Percentiles rank a stretch among this genome's conserved stretches.
These are phyloP conservation scores for Heterotis niloticus DNA, from an alignment of 2,113 vertebrate genomes.

Conservation along the genomic window DNA sequence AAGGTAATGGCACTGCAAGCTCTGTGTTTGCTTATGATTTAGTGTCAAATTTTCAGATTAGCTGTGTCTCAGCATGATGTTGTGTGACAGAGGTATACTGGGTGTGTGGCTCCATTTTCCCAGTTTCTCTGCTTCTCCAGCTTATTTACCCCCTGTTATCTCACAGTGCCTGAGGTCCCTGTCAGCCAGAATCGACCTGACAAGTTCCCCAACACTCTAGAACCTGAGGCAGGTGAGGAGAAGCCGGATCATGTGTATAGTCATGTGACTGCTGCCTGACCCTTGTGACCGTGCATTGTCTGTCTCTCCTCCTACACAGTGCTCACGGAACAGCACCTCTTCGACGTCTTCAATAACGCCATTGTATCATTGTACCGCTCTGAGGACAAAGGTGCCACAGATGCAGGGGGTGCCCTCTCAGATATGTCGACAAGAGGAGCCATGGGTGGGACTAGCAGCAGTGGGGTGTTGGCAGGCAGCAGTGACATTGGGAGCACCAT, in stretches of 20 bases:
- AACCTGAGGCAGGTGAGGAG: constrained; percentile 68
- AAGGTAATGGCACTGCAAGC: constrained; percentile 44
- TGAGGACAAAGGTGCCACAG: constrained; percentile 54
- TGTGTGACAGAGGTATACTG: background rate
- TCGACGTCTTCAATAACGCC: constrained; percentile 86
- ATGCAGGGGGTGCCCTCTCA: constrained; percentile 29
- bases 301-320: constrained; percentile 49
- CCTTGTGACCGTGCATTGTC: background rate
- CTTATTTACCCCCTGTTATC: background rate
- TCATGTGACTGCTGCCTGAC: background rate
- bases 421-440: constrained; percentile 57
- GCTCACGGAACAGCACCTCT: constrained; percentile 81
- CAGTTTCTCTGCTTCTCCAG: constrained; percentile 12
- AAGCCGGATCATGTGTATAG: background rate
- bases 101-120: background rate
- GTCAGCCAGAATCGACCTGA: constrained; percentile 70
- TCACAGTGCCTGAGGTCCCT: constrained; percentile 61
- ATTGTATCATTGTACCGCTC: constrained; percentile 80
- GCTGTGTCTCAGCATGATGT: background rate
- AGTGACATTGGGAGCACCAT: constrained; percentile 56
- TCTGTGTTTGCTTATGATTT: background rate
- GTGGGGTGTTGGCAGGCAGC: constrained; percentile 24
- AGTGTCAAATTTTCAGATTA: too few species aligned
- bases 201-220: constrained; percentile 78
- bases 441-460: constrained; percentile 25